Evolutionary conservation across 2,888 invertebrate genomes (phyloP).

Genomic region (Theretra japonica): DNA sequence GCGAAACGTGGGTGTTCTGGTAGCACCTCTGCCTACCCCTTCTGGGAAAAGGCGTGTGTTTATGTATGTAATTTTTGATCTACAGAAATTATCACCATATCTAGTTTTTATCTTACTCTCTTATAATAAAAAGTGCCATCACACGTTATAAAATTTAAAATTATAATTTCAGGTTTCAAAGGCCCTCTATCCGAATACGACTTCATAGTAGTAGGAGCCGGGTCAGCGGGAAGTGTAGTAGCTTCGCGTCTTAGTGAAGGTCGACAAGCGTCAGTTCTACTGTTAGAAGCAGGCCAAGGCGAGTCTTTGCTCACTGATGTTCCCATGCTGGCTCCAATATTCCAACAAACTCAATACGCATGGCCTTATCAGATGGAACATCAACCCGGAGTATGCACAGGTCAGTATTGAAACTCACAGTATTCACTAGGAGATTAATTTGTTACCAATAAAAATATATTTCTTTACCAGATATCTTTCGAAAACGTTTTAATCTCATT

Average conservation of each 20-base stretch:
- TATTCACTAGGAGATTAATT: not conserved
- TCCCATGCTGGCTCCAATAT: constrained; percentile 75
- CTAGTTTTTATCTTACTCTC: too few relatives aligned
- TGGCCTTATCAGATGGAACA: constrained; percentile 85
- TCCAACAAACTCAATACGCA: constrained; percentile 73
- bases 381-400: constrained; percentile 82
- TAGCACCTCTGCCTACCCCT: too few relatives aligned
- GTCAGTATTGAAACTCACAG: constrained; percentile 37
- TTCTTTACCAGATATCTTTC: too few relatives aligned
- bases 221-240: constrained; percentile 81
- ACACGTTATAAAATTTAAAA: not conserved
- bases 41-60: too few relatives aligned
- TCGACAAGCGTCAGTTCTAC: constrained; percentile 72
- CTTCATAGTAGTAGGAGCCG: constrained; percentile 83
- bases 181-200: constrained; percentile 72
- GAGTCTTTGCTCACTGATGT: constrained; percentile 74
- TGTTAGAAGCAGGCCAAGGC: constrained; percentile 79
- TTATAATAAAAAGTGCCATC: too few relatives aligned
- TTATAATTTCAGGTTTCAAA: constrained; percentile 61
- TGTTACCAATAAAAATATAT: too few relatives aligned
- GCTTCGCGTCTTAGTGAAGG: constrained; percentile 79
- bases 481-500: too few relatives aligned
- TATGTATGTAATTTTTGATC: too few relatives aligned
- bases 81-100: too few relatives aligned
- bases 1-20: too few relatives aligned